Percentiles rank a stretch among this genome's conserved stretches.
Evolutionary conservation across 2,113 vertebrate genomes (phyloP).

Genomic region (Potamarius usumacintae): DNA sequence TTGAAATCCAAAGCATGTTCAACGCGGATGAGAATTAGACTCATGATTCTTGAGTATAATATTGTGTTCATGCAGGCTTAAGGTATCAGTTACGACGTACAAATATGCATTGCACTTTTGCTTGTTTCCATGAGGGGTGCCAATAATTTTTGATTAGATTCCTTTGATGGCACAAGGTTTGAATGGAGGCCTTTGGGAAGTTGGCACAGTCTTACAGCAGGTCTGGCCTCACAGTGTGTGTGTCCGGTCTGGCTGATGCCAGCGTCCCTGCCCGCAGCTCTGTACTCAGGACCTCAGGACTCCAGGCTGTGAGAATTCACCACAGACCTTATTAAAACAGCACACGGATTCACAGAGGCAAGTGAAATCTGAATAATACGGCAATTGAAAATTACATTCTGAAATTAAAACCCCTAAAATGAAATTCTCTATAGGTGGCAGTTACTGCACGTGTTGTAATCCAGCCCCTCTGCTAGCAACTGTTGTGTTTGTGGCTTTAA

Average conservation of each 20-base stretch:
- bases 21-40: not conserved
- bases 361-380: too few species aligned
- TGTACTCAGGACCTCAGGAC: slow-evolving; percentile 10
- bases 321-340: not conserved
- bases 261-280: slow-evolving; percentile 30
- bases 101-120: not conserved
- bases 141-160: not conserved
- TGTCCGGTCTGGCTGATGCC: slow-evolving; percentile 33
- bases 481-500: too few species aligned
- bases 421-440: too few species aligned
- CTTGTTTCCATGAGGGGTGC: not conserved
- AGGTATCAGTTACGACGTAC: not conserved
- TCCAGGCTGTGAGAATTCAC: not conserved
- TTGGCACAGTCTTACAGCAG: slow-evolving; percentile 29
- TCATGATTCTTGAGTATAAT: too few species aligned
- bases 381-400: too few species aligned
- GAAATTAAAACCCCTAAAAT: too few species aligned
- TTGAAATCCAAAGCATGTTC: not conserved
- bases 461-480: too few species aligned
- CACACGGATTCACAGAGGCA: not conserved
- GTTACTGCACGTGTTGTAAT: too few species aligned
- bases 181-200: not conserved
- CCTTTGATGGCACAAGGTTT: not conserved
- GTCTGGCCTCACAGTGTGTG: slow-evolving; percentile 37
- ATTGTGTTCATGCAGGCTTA: not conserved